Percentiles rank a stretch among this genome's conserved stretches.
phyloP scores from a whole-genome alignment of 1,140 invertebrate species.

The Drosophila prosaltans region DNA sequence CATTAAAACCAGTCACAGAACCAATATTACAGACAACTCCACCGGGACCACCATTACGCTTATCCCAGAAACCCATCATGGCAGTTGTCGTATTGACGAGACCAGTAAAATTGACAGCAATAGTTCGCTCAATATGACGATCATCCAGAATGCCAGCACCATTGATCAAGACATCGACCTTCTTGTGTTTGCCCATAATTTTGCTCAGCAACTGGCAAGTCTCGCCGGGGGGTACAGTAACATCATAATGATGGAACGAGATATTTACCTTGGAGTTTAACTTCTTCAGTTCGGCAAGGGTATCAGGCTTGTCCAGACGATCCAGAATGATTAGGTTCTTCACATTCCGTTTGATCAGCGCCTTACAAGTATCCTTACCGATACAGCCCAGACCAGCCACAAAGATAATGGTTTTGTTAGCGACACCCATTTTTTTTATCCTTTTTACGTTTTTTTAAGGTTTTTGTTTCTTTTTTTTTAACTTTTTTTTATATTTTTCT shows the following conservation, averaged over 20 bases:
- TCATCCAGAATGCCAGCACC: slow-evolving; percentile 58
- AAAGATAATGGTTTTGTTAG: too few species aligned
- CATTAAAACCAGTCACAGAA: slow-evolving; percentile 66
- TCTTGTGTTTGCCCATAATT: slow-evolving; percentile 52
- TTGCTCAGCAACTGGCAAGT: slow-evolving; percentile 56
- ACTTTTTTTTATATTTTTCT: too few species aligned
- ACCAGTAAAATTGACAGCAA: slow-evolving; percentile 72
- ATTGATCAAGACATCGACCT: slow-evolving; percentile 49
- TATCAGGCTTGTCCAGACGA: slow-evolving; percentile 61
- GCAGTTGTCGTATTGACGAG: slow-evolving; percentile 26
- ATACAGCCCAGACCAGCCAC: too few species aligned
- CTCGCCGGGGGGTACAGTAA: slow-evolving; percentile 57
- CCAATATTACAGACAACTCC: slow-evolving; percentile 87
- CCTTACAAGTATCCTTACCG: too few species aligned
- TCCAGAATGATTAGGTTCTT: slow-evolving; percentile 47
- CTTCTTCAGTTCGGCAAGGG: slow-evolving; percentile 56
- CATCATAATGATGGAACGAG: slow-evolving; percentile 67
- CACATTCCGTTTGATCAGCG: too few species aligned
- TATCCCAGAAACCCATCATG: slow-evolving; percentile 84
- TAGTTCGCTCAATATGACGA: slow-evolving; percentile 51
- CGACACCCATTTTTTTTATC: too few species aligned
- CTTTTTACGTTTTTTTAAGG: too few species aligned
- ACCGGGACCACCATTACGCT: slow-evolving; percentile 85
- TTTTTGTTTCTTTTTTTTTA: too few species aligned
- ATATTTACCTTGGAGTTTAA: slow-evolving; percentile 25